phyloP scores from a whole-genome alignment of 2,797 vertebrate species.

The Craterocephalus amniculus region DNA sequence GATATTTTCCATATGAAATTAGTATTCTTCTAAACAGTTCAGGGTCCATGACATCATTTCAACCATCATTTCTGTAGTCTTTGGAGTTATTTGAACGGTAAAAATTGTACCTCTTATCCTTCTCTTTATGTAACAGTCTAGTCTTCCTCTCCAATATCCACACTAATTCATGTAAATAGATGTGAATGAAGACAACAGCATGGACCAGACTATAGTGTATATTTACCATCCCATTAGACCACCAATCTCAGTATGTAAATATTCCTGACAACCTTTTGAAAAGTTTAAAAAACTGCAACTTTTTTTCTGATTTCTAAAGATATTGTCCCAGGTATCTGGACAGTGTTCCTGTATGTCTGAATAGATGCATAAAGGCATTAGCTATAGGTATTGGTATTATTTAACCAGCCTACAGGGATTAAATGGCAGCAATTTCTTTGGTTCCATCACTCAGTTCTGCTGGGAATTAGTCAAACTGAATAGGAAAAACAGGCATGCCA shows the following conservation, averaged over 20 bases:
- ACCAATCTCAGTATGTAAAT: slow-evolving; percentile 62
- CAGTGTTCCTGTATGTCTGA: slow-evolving; percentile 61
- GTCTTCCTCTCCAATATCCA: slow-evolving; percentile 69
- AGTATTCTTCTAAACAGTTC: slow-evolving; percentile 61
- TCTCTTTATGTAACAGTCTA: slow-evolving; percentile 62
- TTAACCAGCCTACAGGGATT: slow-evolving; percentile 35
- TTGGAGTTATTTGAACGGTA: slow-evolving; percentile 64
- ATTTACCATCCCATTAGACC: slow-evolving; percentile 63
- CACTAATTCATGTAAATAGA: slow-evolving; percentile 76
- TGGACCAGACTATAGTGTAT: slow-evolving; percentile 71
- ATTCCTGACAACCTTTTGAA: slow-evolving; percentile 64
- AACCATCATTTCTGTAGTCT: slow-evolving; percentile 56
- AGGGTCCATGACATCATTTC: slow-evolving; percentile 68
- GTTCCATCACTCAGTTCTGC: slow-evolving; percentile 33
- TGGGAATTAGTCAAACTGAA: slow-evolving; percentile 37
- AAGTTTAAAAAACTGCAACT: slow-evolving; percentile 52
- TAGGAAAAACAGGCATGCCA: slow-evolving; percentile 40
- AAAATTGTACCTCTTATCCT: slow-evolving; percentile 61
- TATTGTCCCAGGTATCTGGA: slow-evolving; percentile 55
- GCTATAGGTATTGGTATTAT: slow-evolving; percentile 47
- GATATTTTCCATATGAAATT: slow-evolving; percentile 63
- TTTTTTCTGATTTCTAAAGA: slow-evolving; percentile 65
- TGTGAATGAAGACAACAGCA: slow-evolving; percentile 73
- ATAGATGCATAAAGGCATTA: slow-evolving; percentile 58
- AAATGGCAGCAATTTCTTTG: slow-evolving; percentile 44